A percentile compares a stretch with the other conserved stretches of the same genome.
phyloP scores from a whole-genome alignment of 30 jellyfish, hydroid and myxozoan genomes.

The Aurelia aurita complex sp. Pacific region DNA sequence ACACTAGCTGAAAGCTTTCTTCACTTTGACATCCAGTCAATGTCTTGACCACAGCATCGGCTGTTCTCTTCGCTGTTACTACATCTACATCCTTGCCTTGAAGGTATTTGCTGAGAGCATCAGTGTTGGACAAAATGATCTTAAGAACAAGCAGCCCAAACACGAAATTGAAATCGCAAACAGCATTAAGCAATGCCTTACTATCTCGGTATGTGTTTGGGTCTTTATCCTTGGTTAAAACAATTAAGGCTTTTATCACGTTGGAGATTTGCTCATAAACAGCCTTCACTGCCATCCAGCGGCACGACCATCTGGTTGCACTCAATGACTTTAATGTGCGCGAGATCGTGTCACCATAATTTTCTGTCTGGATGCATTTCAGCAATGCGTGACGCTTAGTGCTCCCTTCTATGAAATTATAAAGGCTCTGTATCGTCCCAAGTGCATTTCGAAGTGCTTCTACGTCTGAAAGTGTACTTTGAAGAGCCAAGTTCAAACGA shows the following conservation, averaged over 20 bases:
- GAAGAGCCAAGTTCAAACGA: conserved; percentile 62
- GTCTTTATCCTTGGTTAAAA: conserved; percentile 13
- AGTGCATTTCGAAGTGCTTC: conserved; percentile 58
- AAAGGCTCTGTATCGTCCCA: conserved; percentile 49
- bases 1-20: conserved; percentile 30
- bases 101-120: too few species aligned
- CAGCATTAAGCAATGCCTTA: too few species aligned
- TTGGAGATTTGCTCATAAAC: conserved; percentile 40
- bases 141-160: too few species aligned
- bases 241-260: conserved; percentile 32
- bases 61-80: too few species aligned
- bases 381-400: conserved; percentile 54
- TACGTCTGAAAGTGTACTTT: conserved; percentile 51
- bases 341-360: not conserved
- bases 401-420: conserved; percentile 49
- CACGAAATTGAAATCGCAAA: too few species aligned
- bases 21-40: conserved; percentile 43
- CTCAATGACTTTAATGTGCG: conserved; percentile 48
- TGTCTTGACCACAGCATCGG: conserved; percentile 54
- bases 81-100: too few species aligned
- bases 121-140: too few species aligned
- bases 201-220: too few species aligned
- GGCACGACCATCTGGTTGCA: conserved; percentile 63
- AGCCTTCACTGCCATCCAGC: conserved; percentile 51
- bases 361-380: conserved; percentile 43